phyloP scores from a whole-genome alignment of 2,113 vertebrate genomes.

The Paraplagusia blochii region DNA sequence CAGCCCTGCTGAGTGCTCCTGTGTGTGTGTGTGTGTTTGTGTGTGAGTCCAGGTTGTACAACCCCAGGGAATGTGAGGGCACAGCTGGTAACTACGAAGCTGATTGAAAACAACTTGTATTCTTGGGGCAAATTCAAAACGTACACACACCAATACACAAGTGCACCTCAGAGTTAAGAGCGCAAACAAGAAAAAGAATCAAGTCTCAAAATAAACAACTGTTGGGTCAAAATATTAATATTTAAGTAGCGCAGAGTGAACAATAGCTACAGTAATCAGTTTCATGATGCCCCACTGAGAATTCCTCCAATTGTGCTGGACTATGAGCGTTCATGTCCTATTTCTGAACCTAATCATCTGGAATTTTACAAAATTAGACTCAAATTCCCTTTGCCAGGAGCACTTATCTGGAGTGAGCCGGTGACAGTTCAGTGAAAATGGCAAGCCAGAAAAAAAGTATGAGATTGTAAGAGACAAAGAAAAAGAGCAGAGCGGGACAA shows the following conservation, averaged over 20 bases:
- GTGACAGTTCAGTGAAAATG: conserved; percentile 58
- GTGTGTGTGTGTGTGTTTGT: conserved; percentile 30
- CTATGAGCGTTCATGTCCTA: conserved; percentile 64
- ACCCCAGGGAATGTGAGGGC: conserved; percentile 58
- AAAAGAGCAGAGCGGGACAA: conserved; percentile 56
- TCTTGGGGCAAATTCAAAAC: conserved; percentile 61
- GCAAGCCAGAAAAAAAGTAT: conserved; percentile 45
- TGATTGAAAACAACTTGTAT: conserved; percentile 73
- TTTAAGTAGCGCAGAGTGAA: conserved; percentile 46
- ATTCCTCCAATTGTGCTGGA: conserved; percentile 62
- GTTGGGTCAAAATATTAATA: conserved; percentile 63
- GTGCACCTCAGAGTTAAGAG: conserved; percentile 52
- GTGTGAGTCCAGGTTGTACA: conserved; percentile 49
- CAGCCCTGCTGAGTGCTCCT: conserved; percentile 22
- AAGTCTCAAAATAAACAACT: conserved; percentile 65
- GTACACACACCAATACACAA: conserved; percentile 34
- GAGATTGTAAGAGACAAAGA: conserved; percentile 44
- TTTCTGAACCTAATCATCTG: conserved; percentile 70
- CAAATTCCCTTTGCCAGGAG: conserved; percentile 64
- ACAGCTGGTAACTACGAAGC: conserved; percentile 73
- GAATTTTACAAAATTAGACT: conserved; percentile 71
- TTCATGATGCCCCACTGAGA: conserved; percentile 57
- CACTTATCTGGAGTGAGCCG: conserved; percentile 61
- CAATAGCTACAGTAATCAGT: conserved; percentile 59
- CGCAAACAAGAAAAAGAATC: conserved; percentile 51